Conservation (phyloP, 2,113 vertebrate species). For the Elaphurus davidianus region DNA sequence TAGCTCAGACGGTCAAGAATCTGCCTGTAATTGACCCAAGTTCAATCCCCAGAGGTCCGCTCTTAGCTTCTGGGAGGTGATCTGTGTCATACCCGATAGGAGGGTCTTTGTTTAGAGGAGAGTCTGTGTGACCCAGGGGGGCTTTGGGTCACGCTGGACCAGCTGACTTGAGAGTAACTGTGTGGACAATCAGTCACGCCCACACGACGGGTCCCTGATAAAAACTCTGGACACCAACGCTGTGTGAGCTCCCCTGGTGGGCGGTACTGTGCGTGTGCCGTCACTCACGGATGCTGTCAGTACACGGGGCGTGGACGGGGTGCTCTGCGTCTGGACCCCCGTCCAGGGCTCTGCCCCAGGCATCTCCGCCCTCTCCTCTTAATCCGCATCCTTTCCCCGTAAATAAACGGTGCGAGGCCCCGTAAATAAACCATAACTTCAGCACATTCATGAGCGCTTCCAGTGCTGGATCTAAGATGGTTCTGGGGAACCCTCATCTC, state of each 20-base stretch:
- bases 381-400: not conserved
- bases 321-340: rapidly evolving
- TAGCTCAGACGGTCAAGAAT: not conserved
- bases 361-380: not conserved
- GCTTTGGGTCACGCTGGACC: not conserved
- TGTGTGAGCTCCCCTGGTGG: rapidly evolving
- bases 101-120: not conserved
- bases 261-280: rapidly evolving
- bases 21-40: not conserved
- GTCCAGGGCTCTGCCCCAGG: rapidly evolving
- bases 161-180: not conserved
- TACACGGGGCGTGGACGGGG: rapidly evolving
- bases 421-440: not conserved
- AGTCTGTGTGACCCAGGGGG: not conserved
- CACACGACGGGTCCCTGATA: rapidly evolving
- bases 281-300: not conserved
- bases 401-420: not conserved
- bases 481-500: not conserved
- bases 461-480: not conserved
- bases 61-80: not conserved
- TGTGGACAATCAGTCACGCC: rapidly evolving
- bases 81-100: not conserved
- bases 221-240: not conserved
- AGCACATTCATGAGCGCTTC: not conserved
- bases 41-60: not conserved